Base-by-base conservation (phyloP, 2,888 invertebrate genomes). In the Caenorhabditis parvicauda region DNA sequence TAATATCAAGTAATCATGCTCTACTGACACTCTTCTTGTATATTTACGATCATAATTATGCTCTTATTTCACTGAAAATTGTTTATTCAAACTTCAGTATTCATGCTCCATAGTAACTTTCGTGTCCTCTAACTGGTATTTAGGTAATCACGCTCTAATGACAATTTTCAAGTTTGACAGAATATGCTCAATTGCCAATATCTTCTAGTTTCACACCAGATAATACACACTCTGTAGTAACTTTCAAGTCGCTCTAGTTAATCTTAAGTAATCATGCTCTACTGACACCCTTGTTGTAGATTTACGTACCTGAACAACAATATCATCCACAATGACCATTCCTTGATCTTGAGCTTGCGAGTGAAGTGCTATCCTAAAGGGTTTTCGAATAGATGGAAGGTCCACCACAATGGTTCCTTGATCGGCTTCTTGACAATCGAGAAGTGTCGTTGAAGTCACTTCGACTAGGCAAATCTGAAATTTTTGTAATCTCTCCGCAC, bases 261-360 rank as follows among this genome's bases (percentile, higher is more conserved):
- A 32, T 32, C 7, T 32, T 7, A 32, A 12, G 12, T 32, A 32
- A 12, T n/a, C 44, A 24, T 22, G 14, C 44, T 22, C 44, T n/a
- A n/a, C n/a, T n/a, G n/a, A n/a, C n/a, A n/a, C 7, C 17, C n/a
- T 39, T 17, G n/a, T 21, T 32, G 9, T 12, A n/a, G 14, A 32
- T 32, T 9, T n/a, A n/a, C n/a, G n/a, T 29, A 52, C 61, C 28
- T 61, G 28, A 14, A 55, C 64, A n/a, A 59, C 47, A 14, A 74
- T 66, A 49, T 74, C 61, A 44, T 74, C 74, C 22, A 74, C 67
- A 6, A 73, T 43, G 5, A 59, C 64, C 65, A 73, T 68, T 64
- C 74, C 74, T 42, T 63, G 64, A 50, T 65, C 71, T 12, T 67
- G 58, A 3, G 72, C 63, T 44, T 66, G 59, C 5, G 74, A 70